Evolutionary conservation across 2,113 vertebrate species (phyloP), one percentile per base, ranked within the genome.

Genomic region (Rhodinocichla rosea): DNA sequence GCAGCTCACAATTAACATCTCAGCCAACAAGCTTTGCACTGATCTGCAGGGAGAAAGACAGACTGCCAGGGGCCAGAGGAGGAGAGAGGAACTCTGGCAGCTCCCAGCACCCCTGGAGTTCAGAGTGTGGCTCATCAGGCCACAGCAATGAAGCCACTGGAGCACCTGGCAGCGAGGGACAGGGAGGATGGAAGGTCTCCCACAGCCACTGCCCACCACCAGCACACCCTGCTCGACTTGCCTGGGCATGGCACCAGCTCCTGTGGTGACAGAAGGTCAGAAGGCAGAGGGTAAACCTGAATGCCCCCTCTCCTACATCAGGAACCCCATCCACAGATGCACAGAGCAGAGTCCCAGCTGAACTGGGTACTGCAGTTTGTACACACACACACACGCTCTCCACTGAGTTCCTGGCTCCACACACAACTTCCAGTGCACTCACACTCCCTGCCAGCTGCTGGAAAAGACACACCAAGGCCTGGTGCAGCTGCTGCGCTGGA

Each of bases 11-110:
- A 52, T 92, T 65, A 87, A n/a, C 42, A 82, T 83, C 45, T n/a
- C 85, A 64, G 82, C 92, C 94, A 97, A 73, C 22, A 21, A 64
- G 78, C 78, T 49, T 49, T 76, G 70, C 39, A 28, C 74, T 60
- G 35, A 85, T 68, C 69, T 82, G 84, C 67, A 47, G 82, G n/a
- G 50, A 75, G 81, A 26, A 20, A 79, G 37, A 52, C 18, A 83
- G 44, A 50, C 7, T 74, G 80, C 76, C 92, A 85, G 83, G 70
- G 82, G 87, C 49, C 47, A 79, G 83, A 71, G 40, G 70, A 68
- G 63, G 44, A 78, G 83, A 84, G 81, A 44, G 73, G 75, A 71
- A 24, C 79, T 53, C 92, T 83, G 83, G 82, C 88, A 94, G 18
- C 67, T 76, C 71, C 67, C 0, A 0, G 27, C 20, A 60, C 3